Conservation (phyloP, 2,113 vertebrate species). For the Rhinopomastus cyanomelas region DNA sequence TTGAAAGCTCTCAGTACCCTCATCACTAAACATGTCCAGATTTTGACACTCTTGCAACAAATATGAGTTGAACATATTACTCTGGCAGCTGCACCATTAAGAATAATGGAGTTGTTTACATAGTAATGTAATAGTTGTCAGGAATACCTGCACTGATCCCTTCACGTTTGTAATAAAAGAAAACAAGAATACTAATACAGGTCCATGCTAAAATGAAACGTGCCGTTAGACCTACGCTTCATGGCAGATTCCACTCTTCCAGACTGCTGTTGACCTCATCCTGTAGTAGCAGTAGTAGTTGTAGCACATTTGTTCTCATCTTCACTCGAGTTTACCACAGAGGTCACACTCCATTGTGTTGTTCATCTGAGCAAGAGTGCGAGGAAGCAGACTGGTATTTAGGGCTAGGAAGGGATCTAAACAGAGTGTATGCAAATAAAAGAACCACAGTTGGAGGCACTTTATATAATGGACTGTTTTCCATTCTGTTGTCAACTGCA, state of each 20-base stretch:
- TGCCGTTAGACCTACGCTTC: background rate
- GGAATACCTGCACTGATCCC: background rate
- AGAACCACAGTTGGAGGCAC: background rate
- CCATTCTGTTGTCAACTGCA: background rate
- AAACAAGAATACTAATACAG: background rate
- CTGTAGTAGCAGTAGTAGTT: no score
- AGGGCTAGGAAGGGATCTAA: background rate
- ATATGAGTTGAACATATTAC: background rate
- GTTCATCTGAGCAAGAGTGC: background rate
- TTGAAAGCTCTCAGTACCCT: background rate
- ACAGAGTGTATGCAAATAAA: background rate
- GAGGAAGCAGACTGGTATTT: background rate
- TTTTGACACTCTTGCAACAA: background rate
- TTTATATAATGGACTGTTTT: background rate
- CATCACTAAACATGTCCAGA: background rate
- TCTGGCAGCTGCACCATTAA: background rate
- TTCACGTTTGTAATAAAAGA: background rate
- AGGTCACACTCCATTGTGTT: background rate
- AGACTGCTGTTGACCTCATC: background rate
- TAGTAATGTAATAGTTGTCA: background rate
- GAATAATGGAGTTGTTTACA: background rate
- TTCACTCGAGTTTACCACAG: background rate
- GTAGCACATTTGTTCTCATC: background rate
- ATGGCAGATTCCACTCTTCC: background rate
- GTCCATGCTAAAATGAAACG: constrained; percentile 16